These are phyloP conservation scores for Drosophila sp. DNA, from an alignment of 1,140 invertebrate genomes.

Conservation along the genomic window DNA sequence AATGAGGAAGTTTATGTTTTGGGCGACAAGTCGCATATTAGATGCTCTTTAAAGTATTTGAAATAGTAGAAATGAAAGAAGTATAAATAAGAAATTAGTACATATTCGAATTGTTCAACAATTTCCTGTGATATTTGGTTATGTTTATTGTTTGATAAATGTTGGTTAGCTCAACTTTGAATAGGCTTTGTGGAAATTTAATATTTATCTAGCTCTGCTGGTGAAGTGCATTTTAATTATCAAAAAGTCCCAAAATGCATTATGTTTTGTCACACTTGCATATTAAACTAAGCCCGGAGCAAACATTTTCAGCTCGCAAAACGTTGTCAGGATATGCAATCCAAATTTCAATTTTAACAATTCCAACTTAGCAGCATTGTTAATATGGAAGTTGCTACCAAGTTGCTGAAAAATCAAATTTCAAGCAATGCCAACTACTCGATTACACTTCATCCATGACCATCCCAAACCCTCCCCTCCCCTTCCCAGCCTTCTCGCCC, in stretches of 20 bases:
- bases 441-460: conserved; percentile 1
- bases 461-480: neutral
- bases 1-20: conserved; percentile 16
- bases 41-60: conserved; percentile 9
- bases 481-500: neutral
- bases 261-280: conserved; percentile 23
- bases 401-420: conserved; percentile 33
- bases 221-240: conserved; percentile 20
- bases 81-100: too few species aligned
- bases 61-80: neutral
- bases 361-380: conserved; percentile 9
- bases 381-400: conserved; percentile 8
- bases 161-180: too few species aligned
- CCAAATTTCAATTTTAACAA: neutral
- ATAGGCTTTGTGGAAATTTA: neutral
- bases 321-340: neutral
- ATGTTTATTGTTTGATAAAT: too few species aligned
- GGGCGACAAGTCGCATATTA: neutral
- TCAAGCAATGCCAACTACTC: conserved; percentile 20
- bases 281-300: conserved; percentile 19
- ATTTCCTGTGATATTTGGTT: too few species aligned
- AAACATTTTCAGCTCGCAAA: neutral
- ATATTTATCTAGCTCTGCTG: conserved; percentile 14
- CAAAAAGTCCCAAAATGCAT: conserved; percentile 25
- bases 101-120: too few species aligned